Percentiles rank a stretch among this genome's conserved stretches.
These are phyloP conservation scores for Pholis gunnellus DNA, from an alignment of 2,113 vertebrate genomes.

Conservation along the genomic window DNA sequence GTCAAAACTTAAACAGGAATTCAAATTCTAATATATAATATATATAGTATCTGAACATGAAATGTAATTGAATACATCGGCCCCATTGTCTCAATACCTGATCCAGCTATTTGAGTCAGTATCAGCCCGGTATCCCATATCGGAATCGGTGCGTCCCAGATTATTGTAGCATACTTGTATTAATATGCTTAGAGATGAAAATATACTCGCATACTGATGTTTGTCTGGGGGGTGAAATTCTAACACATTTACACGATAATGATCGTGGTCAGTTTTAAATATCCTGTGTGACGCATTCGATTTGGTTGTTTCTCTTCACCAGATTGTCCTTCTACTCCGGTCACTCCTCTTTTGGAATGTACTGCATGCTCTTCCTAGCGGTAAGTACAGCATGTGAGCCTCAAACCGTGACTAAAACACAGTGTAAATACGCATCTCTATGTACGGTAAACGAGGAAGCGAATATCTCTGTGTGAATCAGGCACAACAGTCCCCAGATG, in stretches of 20 bases:
- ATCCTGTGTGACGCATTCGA: neutral
- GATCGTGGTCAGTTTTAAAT: neutral
- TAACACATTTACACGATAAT: neutral
- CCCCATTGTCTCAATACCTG: no score
- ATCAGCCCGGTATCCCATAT: neutral
- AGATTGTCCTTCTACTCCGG: conserved; percentile 98
- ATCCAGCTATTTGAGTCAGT: neutral
- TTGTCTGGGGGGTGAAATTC: neutral
- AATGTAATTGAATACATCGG: no score
- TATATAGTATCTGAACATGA: no score
- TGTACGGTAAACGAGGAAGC: conserved; percentile 6
- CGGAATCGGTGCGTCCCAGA: neutral
- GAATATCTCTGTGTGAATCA: conserved; percentile 26
- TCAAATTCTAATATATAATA: no score
- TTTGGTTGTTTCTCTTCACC: conserved; percentile 42
- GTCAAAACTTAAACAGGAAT: no score
- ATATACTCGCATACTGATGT: neutral
- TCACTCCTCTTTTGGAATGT: conserved; percentile 98
- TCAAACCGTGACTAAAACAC: neutral
- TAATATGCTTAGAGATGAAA: neutral
- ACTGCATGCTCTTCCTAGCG: conserved; percentile 96
- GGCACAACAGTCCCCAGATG: conserved; percentile 9
- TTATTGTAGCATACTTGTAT: neutral
- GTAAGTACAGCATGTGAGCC: conserved; percentile 82
- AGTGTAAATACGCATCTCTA: neutral